Evolutionary conservation across 2,797 vertebrate genomes (phyloP).

Genomic region (Naso thynnoides): DNA sequence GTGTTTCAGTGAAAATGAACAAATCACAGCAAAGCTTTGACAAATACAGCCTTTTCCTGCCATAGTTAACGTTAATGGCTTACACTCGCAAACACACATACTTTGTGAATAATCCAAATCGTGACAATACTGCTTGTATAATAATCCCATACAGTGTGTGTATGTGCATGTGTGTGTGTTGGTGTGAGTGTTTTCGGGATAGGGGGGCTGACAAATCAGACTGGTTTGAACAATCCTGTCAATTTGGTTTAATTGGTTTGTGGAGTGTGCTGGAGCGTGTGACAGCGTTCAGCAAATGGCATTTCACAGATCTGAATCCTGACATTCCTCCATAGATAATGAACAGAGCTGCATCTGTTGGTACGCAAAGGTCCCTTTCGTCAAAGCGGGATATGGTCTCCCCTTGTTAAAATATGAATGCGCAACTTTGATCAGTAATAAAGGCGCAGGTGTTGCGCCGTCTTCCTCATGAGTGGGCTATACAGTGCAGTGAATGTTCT

Average conservation of each 20-base stretch:
- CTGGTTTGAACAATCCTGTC: constrained; percentile 74
- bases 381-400: constrained; percentile 53
- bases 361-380: constrained; percentile 56
- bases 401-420: constrained; percentile 50
- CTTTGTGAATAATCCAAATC: constrained; percentile 69
- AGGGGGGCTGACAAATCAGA: constrained; percentile 48
- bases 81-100: constrained; percentile 53
- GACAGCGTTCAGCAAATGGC: constrained; percentile 72
- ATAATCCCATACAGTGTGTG: constrained; percentile 41
- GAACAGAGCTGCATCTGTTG: constrained; percentile 69
- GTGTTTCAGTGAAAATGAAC: constrained; percentile 42
- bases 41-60: constrained; percentile 47
- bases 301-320: constrained; percentile 72
- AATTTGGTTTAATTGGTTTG: constrained; percentile 83
- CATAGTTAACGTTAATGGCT: constrained; percentile 70
- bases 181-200: background rate
- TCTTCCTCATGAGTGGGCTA: constrained; percentile 3
- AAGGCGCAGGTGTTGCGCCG: constrained; percentile 49
- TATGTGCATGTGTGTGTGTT: constrained; percentile 18
- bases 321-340: constrained; percentile 77
- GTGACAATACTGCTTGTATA: constrained; percentile 55
- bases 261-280: constrained; percentile 62
- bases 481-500: constrained; percentile 1
- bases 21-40: constrained; percentile 43
- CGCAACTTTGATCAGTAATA: constrained; percentile 69